Evolutionary conservation across 2,113 vertebrate species (phyloP).

Genomic region (Misgurnus anguillicaudatus): DNA sequence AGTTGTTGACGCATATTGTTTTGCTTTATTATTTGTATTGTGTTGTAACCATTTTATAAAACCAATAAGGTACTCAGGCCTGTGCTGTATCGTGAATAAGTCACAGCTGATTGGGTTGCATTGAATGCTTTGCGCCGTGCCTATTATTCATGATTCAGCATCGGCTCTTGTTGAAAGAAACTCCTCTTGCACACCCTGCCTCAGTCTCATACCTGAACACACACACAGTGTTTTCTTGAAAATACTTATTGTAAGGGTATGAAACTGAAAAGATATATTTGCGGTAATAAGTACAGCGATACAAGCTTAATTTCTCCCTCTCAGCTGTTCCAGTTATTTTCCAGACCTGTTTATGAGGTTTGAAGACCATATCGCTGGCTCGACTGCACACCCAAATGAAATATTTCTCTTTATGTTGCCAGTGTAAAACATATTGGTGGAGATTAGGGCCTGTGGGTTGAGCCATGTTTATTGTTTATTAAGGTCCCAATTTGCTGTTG

Average conservation of each 20-base stretch:
- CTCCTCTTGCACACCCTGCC: not conserved
- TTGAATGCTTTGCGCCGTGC: too few species aligned
- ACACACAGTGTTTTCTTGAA: constrained; percentile 21
- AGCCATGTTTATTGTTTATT: constrained; percentile 41
- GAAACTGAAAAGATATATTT: not conserved
- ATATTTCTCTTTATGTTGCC: constrained; percentile 22
- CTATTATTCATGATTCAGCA: too few species aligned
- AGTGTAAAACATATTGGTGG: not conserved
- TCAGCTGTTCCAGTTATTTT: not conserved
- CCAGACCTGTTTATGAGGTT: not conserved
- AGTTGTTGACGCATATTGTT: too few species aligned
- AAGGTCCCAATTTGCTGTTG: constrained; percentile 34
- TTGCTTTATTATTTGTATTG: too few species aligned
- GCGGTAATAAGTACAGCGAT: not conserved
- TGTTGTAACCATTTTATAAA: too few species aligned
- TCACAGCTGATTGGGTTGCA: too few species aligned
- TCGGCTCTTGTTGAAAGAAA: not conserved
- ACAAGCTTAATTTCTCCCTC: not conserved
- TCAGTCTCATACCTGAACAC: not conserved
- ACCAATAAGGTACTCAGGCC: too few species aligned
- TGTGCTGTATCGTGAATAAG: too few species aligned
- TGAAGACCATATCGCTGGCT: not conserved
- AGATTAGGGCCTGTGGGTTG: constrained; percentile 30
- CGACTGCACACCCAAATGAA: not conserved
- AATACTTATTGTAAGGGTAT: not conserved